phyloP scores from a whole-genome alignment of 1,140 invertebrate genomes.

The Paracyclopina nana region DNA sequence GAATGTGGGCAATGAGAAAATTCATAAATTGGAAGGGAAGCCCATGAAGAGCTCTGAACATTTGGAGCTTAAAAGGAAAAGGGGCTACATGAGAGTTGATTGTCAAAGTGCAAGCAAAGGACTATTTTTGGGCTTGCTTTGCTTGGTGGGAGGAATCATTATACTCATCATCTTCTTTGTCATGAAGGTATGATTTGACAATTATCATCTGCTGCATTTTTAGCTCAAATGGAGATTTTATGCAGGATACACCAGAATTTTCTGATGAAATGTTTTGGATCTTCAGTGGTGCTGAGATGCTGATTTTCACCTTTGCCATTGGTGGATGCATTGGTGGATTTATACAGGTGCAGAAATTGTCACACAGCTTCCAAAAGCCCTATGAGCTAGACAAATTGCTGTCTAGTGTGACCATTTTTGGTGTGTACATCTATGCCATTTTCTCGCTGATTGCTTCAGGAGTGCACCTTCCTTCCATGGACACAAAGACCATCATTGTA shows the following conservation, averaged over 20 bases:
- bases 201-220: too few species aligned
- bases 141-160: slow-evolving; percentile 37
- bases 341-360: slow-evolving; percentile 28
- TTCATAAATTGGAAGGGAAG: slow-evolving; percentile 20
- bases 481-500: too few species aligned
- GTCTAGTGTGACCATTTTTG: slow-evolving; percentile 32
- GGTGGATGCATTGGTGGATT: slow-evolving; percentile 27
- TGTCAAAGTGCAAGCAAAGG: slow-evolving; percentile 38
- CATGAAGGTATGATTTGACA: slow-evolving; percentile 31
- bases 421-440: slow-evolving; percentile 36
- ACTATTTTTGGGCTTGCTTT: slow-evolving; percentile 38
- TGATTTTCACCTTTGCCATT: slow-evolving; percentile 26
- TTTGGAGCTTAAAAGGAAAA: neutral
- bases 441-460: slow-evolving; percentile 33
- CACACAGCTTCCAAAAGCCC: slow-evolving; percentile 24
- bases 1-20: slow-evolving; percentile 31
- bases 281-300: slow-evolving; percentile 24
- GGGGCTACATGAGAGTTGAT: slow-evolving; percentile 25
- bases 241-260: too few species aligned
- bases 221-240: too few species aligned
- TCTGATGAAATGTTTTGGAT: slow-evolving; percentile 27
- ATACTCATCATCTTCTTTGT: slow-evolving; percentile 42
- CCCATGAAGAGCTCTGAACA: slow-evolving; percentile 22
- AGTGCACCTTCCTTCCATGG: neutral
- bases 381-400: slow-evolving; percentile 30